A percentile compares a stretch with the other conserved stretches of the same genome.
Conservation (phyloP, 1,140 invertebrate genomes). For the Saxidomus purpurata region DNA sequence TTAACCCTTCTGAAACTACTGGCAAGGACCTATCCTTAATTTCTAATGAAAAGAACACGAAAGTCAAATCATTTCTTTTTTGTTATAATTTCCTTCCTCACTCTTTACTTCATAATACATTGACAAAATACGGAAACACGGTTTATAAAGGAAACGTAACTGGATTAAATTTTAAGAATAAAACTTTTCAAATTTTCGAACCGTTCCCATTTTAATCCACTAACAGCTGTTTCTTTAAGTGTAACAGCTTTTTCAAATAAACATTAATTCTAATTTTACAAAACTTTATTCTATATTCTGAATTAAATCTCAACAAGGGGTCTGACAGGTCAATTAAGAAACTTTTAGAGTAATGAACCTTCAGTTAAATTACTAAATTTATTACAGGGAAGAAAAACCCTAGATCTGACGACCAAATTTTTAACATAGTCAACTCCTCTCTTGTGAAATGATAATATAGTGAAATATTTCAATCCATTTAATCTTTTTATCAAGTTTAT, state of each 20-base stretch:
- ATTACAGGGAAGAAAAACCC: too few relatives aligned
- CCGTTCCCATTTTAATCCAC: not conserved
- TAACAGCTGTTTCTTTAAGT: not conserved
- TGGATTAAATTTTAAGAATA: not conserved
- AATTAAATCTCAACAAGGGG: not conserved
- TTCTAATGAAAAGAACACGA: too few relatives aligned
- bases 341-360: not conserved
- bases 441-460: too few relatives aligned
- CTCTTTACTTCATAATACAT: not conserved
- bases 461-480: too few relatives aligned
- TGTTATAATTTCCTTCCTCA: slow-evolving; percentile 12
- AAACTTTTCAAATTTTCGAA: not conserved
- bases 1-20: not conserved
- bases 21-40: not conserved
- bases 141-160: not conserved
- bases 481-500: too few relatives aligned
- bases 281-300: not conserved
- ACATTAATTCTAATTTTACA: not conserved
- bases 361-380: too few relatives aligned
- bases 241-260: not conserved
- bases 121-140: slow-evolving; percentile 6
- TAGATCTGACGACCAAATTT: too few relatives aligned
- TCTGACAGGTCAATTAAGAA: slow-evolving; percentile 5
- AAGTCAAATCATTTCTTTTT: too few relatives aligned
- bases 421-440: too few relatives aligned